A percentile compares a stretch with the other conserved stretches of the same genome.
These are phyloP conservation scores for Napeogenes inachia DNA, from an alignment of 2,888 invertebrate genomes.

Conservation along the genomic window DNA sequence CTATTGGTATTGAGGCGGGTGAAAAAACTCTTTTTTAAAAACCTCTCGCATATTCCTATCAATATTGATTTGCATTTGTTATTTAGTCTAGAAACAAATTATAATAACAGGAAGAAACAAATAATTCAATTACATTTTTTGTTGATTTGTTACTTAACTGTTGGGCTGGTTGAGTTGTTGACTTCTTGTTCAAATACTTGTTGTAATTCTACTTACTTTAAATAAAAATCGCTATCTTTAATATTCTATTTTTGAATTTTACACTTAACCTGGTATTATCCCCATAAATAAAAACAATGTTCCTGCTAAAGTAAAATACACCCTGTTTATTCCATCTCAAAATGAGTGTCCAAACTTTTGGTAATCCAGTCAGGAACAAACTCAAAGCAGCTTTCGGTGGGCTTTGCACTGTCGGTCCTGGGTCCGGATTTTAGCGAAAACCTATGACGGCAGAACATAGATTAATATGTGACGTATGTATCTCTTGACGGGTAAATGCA, in stretches of 20 bases:
- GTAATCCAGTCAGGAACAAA: constrained; percentile 64
- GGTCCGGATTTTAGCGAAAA: constrained; percentile 53
- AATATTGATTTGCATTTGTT: constrained; percentile 11
- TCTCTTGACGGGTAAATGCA: constrained; percentile 37
- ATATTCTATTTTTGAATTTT: no score
- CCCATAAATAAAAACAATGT: not conserved
- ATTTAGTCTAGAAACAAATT: not conserved
- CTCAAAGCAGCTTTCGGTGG: constrained; percentile 64
- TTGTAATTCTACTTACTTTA: no score
- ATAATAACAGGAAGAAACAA: no score
- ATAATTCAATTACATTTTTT: no score
- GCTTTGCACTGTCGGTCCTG: constrained; percentile 59
- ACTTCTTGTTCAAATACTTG: no score
- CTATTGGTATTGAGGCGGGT: constrained; percentile 50
- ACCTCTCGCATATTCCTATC: constrained; percentile 11
- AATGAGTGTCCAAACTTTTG: constrained; percentile 39
- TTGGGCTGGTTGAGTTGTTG: no score
- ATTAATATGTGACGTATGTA: constrained; percentile 26
- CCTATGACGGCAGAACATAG: constrained; percentile 29
- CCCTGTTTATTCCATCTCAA: constrained; percentile 22
- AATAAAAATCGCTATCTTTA: no score
- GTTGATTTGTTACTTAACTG: no score
- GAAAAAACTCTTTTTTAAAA: constrained; percentile 53
- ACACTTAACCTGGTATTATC: not conserved
- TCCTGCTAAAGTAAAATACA: not conserved